A percentile compares a stretch with the other conserved stretches of the same genome.
These are phyloP conservation scores for Caenorhabditis sp. DNA, from an alignment of 2,888 invertebrate genomes.

Conservation along the genomic window DNA sequence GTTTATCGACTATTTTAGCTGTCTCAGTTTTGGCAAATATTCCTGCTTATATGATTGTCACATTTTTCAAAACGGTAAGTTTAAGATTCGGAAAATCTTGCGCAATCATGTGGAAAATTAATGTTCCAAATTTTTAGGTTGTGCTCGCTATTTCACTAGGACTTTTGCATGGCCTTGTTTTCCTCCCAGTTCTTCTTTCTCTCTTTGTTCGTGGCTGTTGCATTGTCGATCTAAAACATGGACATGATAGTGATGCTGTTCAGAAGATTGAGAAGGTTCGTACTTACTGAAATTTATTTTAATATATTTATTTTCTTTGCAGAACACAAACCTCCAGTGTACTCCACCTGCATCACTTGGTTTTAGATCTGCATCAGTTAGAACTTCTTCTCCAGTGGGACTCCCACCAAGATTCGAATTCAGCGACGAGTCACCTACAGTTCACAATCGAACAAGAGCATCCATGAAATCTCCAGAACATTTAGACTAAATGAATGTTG, in stretches of 20 bases:
- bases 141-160: constrained; percentile 74
- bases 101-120: neutral
- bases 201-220: constrained; percentile 68
- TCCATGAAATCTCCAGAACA: constrained; percentile 43
- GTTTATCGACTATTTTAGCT: constrained; percentile 87
- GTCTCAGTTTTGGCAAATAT: constrained; percentile 85
- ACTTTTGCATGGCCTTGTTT: constrained; percentile 88
- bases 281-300: neutral
- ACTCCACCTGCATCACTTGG: constrained; percentile 21
- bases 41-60: constrained; percentile 90
- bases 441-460: constrained; percentile 42
- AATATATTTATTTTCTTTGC: neutral
- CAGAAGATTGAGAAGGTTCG: constrained; percentile 28
- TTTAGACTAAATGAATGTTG: constrained; percentile 26
- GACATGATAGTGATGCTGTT: neutral
- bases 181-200: constrained; percentile 79
- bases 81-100: neutral
- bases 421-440: constrained; percentile 37
- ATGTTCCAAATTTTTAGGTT: constrained; percentile 45
- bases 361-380: constrained; percentile 18
- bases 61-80: constrained; percentile 91
- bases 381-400: constrained; percentile 27
- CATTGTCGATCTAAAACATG: constrained; percentile 34
- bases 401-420: constrained; percentile 35
- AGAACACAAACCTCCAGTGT: constrained; percentile 10